Evolutionary conservation across 2,888 invertebrate genomes (phyloP), one percentile per base, ranked within the genome.

Genomic region (Dynastes hyllus): DNA sequence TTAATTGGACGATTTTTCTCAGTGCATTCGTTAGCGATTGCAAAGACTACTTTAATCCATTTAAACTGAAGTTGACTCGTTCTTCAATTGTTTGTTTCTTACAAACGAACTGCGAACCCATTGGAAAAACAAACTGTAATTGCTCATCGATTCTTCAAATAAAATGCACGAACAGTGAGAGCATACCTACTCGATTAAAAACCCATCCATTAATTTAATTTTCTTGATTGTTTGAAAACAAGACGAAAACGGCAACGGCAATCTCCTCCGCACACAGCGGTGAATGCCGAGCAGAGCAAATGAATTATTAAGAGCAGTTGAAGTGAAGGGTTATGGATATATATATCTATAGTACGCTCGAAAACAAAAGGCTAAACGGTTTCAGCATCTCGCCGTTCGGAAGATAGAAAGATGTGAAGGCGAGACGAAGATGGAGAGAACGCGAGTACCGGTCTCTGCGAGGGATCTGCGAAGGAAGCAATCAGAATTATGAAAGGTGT

Each of bases 401-500:
- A 71, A 53, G 71, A 55, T 27, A 37, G 13, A 27, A 55, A n/a
- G 53, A 70, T 58, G 40, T 16, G 37, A 76, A 13, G 40, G 55
- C 1, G 2, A 55, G 51, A 65, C 27, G 29, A 29, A 27, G 76
- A 63, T 53, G 71, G 16, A 6, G 66, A 66, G 40, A 37, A 45
- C 66, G 37, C 45, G 8, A 11, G 45, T 45, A 45, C 45, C 8
- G 45, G 45, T 45, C 8, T n/a, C 66, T 16, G 37, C n/a, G 45
- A 9, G 69, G 27, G 16, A 51, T n/a, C 45, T 22, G 29, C 80
- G 80, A 84, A 83, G 83, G 82, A 82, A 83, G 79, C 83, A 84
- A 84, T 85, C 84, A 83, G 83, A 84, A 82, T 82, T 83, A 84
- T 82, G 82, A 83, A 80, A 79, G 81, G 81, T 80, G 81, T 37